These are phyloP conservation scores for Anagrus nilaparvatae DNA, from an alignment of 1,140 invertebrate genomes.

Conservation along the genomic window DNA sequence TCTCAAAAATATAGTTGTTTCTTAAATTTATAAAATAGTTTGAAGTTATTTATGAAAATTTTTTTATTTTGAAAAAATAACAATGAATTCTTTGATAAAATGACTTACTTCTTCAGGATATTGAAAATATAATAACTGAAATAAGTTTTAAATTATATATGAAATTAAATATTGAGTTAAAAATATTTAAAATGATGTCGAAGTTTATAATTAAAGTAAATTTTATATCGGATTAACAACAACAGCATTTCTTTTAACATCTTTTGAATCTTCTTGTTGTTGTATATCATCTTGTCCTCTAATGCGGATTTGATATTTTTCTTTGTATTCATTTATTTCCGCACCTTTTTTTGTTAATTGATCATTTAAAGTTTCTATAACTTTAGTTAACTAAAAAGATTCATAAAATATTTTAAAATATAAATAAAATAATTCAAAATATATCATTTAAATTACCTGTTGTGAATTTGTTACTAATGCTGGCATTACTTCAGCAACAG, in stretches of 20 bases:
- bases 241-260: constrained; percentile 47
- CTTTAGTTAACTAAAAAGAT: constrained; percentile 55
- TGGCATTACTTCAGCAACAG: constrained; percentile 84
- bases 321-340: constrained; percentile 89
- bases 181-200: too few relatives aligned
- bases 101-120: too few relatives aligned
- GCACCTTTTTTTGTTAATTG: constrained; percentile 77
- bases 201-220: too few relatives aligned
- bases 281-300: constrained; percentile 52
- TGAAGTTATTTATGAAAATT: too few relatives aligned
- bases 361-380: constrained; percentile 67
- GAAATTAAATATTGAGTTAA: too few relatives aligned
- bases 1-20: too few relatives aligned
- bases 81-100: too few relatives aligned
- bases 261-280: constrained; percentile 35
- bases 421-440: constrained; percentile 4
- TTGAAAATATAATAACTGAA: too few relatives aligned
- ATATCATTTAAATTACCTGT: constrained; percentile 44
- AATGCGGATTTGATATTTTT: constrained; percentile 78
- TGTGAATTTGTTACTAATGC: constrained; percentile 72
- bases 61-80: too few relatives aligned
- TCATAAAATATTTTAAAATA: neutral
- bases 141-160: too few relatives aligned
- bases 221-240: constrained; percentile 31
- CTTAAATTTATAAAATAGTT: too few relatives aligned